Base-by-base conservation (phyloP, 1,140 invertebrate species). In the Scaptodrosophila lebanonensis region DNA sequence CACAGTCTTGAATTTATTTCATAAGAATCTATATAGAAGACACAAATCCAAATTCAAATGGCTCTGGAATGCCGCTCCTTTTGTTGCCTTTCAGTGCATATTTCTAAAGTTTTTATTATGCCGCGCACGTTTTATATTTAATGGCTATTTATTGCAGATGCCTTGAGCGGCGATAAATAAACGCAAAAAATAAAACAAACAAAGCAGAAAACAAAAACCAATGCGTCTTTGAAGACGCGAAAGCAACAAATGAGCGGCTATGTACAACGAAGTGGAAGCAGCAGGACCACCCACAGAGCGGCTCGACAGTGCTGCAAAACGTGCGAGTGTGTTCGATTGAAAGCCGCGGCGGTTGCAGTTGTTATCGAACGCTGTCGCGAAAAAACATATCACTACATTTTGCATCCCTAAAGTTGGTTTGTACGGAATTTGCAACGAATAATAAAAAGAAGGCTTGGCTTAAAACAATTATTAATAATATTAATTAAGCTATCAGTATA, bases 381-480 rank as follows among this genome's bases (percentile, higher is more conserved):
- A 27, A 29, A 47, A 48, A n/a, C 15, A 12, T 62, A 62, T 62
- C 58, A 52, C 56, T 57, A 27, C 48, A 13, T 63, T 58, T 57
- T 44, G 57, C 59, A 63, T 49, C 59, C 59, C 59, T 63, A 52
- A 50, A 53, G 43, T 63, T 63, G 59, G 59, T 53, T 63, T 63
- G 59, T 57, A 53, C 52, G 57, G 22, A 63, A 63, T 62, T 62
- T 61, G 56, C 38, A 64, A 45, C 38, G 52, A 38, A 48, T 66
- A 73, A 54, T 33, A 58, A 70, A 56, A 54, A 50, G 56, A 3
- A 25, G 44, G 38, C 54, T 75, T 42, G 47, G 43, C 40, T 63
- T 50, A 51, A 63, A 57, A 32, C 27, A 63, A 57, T 63, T 59
- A 54, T 49, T 65, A 36, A 43, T 60, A 50, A 51, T 25, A 40